Base-by-base conservation (phyloP, 1,140 invertebrate species). In the Ceratoteleas bidentatus region DNA sequence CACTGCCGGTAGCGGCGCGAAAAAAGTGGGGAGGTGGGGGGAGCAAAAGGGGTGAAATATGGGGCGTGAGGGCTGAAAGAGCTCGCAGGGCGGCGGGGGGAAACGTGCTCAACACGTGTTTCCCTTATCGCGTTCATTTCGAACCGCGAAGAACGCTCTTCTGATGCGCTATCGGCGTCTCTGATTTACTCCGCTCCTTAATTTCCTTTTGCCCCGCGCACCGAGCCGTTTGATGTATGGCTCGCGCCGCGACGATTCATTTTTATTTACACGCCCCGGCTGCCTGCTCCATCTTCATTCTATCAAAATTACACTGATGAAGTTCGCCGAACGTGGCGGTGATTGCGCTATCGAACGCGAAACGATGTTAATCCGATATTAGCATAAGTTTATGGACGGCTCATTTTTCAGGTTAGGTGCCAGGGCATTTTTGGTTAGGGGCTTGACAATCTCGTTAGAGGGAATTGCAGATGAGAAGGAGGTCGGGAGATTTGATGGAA, bases 41-140 rank as follows among this genome's bases (percentile, higher is more conserved):
- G 15, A 57, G 16, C 57, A 15, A 54, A 24, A 40, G 50, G 6
- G 68, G 60, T 62, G 50, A n/a, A 70, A 73, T 81, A 81, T 75
- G 45, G 38, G 43, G 47, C 75, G 43, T 34, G 56, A 60, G n/a
- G 50, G 56, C 40, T 58, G 36, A 81, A 72, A 72, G 52, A 24
- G 24, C 24, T 24, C 4, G 24, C 65, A 50, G 54, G 73, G 58
- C n/a, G 33, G 53, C 34, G 32, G 78, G 81, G 84, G 78, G 78
- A 70, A 86, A 83, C 86, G 85, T 87, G 88, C 85, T 90, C 88
- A 88, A 90, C 88, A 88, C 88, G 88, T 89, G 87, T 88, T 89
- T 88, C 85, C 79, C 85, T 89, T 90, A 89, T 90, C 88, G 84
- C 83, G 79, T 87, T 87, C 81, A 87, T 86, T 86, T 84, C 74